Conservation (phyloP, 2,113 vertebrate species). For the Macquaria australasica region DNA sequence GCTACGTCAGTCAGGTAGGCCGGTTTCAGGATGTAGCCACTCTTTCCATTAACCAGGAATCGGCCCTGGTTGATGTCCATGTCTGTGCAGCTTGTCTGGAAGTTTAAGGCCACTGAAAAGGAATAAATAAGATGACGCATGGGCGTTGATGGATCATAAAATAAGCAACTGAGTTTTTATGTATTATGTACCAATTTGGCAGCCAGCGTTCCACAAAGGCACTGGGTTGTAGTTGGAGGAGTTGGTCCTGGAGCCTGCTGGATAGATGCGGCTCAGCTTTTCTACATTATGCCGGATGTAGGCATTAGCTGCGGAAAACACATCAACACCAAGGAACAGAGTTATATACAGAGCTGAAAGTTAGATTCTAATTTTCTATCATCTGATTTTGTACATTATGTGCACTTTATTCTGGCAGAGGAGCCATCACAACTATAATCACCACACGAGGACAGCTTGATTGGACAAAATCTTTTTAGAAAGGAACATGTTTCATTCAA, state of each 20-base stretch:
- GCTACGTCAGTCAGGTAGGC: constrained; percentile 87
- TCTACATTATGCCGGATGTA: constrained; percentile 89
- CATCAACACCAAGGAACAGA: neutral
- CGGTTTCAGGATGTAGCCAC: constrained; percentile 95
- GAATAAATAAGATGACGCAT: neutral
- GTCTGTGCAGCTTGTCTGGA: constrained; percentile 90
- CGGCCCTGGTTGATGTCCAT: constrained; percentile 95
- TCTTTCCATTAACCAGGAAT: constrained; percentile 92
- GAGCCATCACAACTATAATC: neutral
- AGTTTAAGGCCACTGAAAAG: constrained; percentile 93
- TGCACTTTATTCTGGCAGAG: neutral
- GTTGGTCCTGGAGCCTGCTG: constrained; percentile 89
- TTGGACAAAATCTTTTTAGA: neutral
- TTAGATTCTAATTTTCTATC: neutral
- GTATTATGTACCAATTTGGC: constrained; percentile 89
- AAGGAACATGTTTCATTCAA: neutral
- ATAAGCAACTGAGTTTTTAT: no score
- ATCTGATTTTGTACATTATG: neutral
- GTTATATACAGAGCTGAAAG: neutral
- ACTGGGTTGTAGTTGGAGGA: constrained; percentile 95
- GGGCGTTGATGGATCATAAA: neutral
- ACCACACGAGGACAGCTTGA: neutral
- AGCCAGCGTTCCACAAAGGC: constrained; percentile 93
- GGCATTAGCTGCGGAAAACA: constrained; percentile 81
- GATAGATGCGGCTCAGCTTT: constrained; percentile 94